phyloP scores from a whole-genome alignment of 2,888 invertebrate species.

The Drosophila barbarae region DNA sequence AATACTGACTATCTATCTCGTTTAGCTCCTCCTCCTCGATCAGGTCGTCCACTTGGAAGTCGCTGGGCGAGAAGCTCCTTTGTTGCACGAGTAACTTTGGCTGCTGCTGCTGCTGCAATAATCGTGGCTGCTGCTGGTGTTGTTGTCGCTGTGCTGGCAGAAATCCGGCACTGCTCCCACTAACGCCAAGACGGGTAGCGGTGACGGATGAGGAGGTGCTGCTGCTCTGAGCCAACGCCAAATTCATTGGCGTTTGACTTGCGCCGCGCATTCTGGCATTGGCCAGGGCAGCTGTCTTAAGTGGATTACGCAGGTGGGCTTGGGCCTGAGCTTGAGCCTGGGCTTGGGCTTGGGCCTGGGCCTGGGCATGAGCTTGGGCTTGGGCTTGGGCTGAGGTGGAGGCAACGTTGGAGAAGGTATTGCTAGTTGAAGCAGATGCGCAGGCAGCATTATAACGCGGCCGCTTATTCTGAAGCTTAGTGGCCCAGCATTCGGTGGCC shows the following conservation, averaged over 20 bases:
- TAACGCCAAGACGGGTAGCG: background rate
- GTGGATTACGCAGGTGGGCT: conserved; percentile 21
- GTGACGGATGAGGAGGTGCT: conserved; percentile 3
- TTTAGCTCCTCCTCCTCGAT: conserved; percentile 69
- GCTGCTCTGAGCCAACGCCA: conserved; percentile 43
- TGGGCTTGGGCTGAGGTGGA: conserved; percentile 1
- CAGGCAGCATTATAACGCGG: conserved; percentile 59
- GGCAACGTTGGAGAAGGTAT: conserved; percentile 6
- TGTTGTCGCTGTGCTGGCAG: conserved; percentile 9
- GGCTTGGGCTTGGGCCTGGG: background rate
- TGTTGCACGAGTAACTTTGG: conserved; percentile 9
- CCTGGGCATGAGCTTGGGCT: background rate
- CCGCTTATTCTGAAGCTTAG: conserved; percentile 60
- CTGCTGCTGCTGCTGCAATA: conserved; percentile 5
- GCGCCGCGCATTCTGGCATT: conserved; percentile 12
- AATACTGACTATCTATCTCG: conserved; percentile 33
- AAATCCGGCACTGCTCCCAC: background rate
- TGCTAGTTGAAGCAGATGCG: conserved; percentile 1
- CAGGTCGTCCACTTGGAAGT: conserved; percentile 72
- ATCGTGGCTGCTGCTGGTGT: conserved; percentile 21
- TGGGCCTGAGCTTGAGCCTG: background rate
- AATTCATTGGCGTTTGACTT: conserved; percentile 10
- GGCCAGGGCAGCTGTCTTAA: conserved; percentile 26
- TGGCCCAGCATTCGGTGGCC: conserved; percentile 63
- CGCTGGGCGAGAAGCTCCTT: conserved; percentile 45